A percentile compares a stretch with the other conserved stretches of the same genome.
These are phyloP conservation scores for Diploscapter pachys DNA, from an alignment of 1,140 invertebrate species.

Conservation along the genomic window DNA sequence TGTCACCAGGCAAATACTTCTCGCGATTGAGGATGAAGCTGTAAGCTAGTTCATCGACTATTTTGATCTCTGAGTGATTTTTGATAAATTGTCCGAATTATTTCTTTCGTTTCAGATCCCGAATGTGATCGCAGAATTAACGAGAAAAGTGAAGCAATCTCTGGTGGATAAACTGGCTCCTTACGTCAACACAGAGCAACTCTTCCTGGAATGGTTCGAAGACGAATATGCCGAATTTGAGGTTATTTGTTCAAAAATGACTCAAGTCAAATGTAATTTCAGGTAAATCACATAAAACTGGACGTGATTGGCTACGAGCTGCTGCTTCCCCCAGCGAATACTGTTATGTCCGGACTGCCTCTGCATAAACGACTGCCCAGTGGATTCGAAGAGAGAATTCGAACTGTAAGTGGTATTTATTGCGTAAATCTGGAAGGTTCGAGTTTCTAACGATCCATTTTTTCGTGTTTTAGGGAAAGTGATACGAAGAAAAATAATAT, in stretches of 20 bases:
- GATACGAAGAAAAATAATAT: too few relatives aligned
- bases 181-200: conserved; percentile 95
- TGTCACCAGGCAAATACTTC: conserved; percentile 68
- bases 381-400: conserved; percentile 88
- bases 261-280: conserved; percentile 61
- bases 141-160: neutral
- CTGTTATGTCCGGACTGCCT: conserved; percentile 89
- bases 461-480: too few relatives aligned
- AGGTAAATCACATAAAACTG: conserved; percentile 66
- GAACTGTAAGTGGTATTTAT: conserved; percentile 64
- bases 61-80: neutral
- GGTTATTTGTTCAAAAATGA: conserved; percentile 80
- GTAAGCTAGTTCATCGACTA: conserved; percentile 7
- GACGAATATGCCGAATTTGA: conserved; percentile 88
- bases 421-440: too few relatives aligned
- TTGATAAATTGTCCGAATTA: neutral
- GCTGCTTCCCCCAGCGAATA: conserved; percentile 88
- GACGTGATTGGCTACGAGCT: conserved; percentile 72
- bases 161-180: conserved; percentile 65
- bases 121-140: neutral
- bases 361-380: conserved; percentile 90
- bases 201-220: conserved; percentile 98
- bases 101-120: conserved; percentile 1
- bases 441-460: too few relatives aligned
- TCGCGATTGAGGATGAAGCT: conserved; percentile 64